Evolutionary conservation across 2,797 vertebrate species (phyloP), one percentile per base, ranked within the genome.

Genomic region (Aldrovandia affinis): DNA sequence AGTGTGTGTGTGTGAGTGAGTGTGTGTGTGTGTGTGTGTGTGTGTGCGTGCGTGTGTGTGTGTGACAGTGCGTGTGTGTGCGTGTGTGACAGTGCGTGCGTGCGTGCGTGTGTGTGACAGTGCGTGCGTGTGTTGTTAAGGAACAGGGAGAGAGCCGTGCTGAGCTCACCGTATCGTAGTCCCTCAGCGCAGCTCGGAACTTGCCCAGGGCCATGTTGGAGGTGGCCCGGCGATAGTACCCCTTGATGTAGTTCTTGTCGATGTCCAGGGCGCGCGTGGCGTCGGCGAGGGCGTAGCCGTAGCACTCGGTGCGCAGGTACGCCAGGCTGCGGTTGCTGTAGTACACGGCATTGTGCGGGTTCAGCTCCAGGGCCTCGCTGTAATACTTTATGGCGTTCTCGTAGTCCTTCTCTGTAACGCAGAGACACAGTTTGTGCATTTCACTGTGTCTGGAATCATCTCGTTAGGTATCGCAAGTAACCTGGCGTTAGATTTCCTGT

Each of bases 151-250:
- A n/a, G n/a, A n/a, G n/a, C n/a, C n/a, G n/a, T 50, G 12, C 6
- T 6, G 28, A n/a, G 44, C 96, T 95, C 92, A 98, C 98, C 94
- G 97, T 98, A 89, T 99, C 97, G 0, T 99, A 99, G 94, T 99
- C 98, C 0, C 97, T 97, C 2, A 98, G 96, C 0, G 98, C 97
- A 0, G 97, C 97, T 88, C 97, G 97, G 91, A 98, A 98, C 91
- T 98, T 98, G 82, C 98, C 97, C 91, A 98, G 93, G 0, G 98
- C 97, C 98, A 99, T 99, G 94, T 98, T 98, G 92, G 97, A 98
- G 86, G 98, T 97, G 0, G 98, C 98, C 0, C 98, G 93, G 42
- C 97, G 95, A 88, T 98, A 99, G 91, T 99, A 99, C 4, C 98
- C 98, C 89, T 99, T 99, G 88, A 98, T 95, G 92, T 99, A 99